Conservation (phyloP, 2,113 vertebrate genomes). For the Podiceps cristatus region DNA sequence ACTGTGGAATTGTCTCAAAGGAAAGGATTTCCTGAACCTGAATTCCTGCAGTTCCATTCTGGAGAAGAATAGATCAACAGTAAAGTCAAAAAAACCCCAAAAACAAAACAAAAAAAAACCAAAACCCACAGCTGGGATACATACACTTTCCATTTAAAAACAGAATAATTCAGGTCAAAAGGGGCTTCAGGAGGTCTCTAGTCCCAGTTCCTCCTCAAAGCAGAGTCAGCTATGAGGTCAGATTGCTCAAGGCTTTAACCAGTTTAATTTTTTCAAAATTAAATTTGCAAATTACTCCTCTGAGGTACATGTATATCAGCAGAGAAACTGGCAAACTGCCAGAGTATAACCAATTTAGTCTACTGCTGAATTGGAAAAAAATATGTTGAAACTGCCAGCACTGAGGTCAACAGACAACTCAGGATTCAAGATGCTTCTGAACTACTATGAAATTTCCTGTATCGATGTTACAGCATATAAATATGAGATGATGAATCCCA, state of each 20-base stretch:
- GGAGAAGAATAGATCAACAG: not conserved
- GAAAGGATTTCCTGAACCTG: not conserved
- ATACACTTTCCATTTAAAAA: not conserved
- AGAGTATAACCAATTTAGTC: not conserved
- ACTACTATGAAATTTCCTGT: not conserved
- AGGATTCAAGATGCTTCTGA: not conserved
- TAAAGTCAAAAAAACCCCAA: not conserved
- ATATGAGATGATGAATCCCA: not conserved
- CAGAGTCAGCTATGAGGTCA: not conserved
- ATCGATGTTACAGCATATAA: not conserved
- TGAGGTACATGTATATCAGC: not conserved
- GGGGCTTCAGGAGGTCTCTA: not conserved
- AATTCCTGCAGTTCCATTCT: not conserved
- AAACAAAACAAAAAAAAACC: not conserved
- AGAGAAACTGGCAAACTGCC: not conserved
- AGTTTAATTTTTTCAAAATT: not conserved
- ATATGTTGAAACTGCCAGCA: not conserved
- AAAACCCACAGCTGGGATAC: not conserved
- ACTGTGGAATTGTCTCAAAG: not conserved
- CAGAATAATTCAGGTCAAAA: not conserved
- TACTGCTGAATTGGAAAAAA: not conserved
- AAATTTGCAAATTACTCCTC: not conserved
- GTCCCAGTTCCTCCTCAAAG: not conserved
- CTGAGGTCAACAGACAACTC: not conserved
- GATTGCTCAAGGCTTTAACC: not conserved